phyloP scores from a whole-genome alignment of 2,797 vertebrate species.

The Lepilemur ruficaudatus region DNA sequence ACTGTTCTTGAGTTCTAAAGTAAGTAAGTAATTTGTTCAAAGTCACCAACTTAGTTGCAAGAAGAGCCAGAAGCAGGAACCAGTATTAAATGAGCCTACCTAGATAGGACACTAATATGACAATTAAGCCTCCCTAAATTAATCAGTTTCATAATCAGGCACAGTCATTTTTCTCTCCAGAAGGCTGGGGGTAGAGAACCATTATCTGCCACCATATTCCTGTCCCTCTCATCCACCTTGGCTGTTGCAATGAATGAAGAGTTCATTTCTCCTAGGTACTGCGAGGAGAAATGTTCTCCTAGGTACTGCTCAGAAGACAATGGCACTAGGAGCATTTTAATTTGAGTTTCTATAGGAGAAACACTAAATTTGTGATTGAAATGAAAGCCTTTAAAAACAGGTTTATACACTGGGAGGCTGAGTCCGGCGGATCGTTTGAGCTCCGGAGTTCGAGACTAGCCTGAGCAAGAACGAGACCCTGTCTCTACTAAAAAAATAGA shows the following conservation, averaged over 20 bases:
- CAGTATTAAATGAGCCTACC: neutral
- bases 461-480: too few species aligned
- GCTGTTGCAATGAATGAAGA: neutral
- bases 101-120: neutral
- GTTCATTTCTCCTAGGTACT: neutral
- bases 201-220: neutral
- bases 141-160: neutral
- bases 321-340: neutral
- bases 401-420: neutral
- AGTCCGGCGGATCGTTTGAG: too few species aligned
- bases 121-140: neutral
- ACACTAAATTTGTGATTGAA: neutral
- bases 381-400: neutral
- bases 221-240: neutral
- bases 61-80: neutral
- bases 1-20: constrained; percentile 9
- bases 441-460: too few species aligned
- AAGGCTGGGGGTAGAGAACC: neutral
- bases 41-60: neutral
- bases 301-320: neutral
- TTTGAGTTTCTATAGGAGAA: neutral
- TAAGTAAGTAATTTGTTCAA: neutral
- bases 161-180: neutral
- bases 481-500: too few species aligned
- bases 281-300: too few species aligned